Evolutionary conservation across 2,888 invertebrate genomes (phyloP).

Genomic region (Elegia similella): DNA sequence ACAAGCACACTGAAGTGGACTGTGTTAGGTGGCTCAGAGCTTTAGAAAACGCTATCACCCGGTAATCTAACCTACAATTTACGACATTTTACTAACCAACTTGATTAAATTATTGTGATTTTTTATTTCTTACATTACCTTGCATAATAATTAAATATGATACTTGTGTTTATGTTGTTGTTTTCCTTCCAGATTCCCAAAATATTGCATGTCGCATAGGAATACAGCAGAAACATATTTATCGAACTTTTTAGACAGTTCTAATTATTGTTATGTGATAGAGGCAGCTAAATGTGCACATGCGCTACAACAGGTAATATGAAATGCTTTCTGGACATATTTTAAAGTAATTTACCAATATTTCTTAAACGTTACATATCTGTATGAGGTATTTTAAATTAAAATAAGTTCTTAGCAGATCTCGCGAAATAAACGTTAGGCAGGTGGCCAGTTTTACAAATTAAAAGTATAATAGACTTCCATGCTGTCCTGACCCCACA

Average conservation of each 20-base stretch:
- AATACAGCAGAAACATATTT: constrained; percentile 53
- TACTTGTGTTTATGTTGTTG: constrained; percentile 3
- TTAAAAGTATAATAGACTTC: too few species aligned
- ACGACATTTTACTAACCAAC: neutral
- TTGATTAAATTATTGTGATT: neutral
- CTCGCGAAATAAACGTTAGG: too few species aligned
- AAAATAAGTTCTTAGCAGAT: too few species aligned
- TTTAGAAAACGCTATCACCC: constrained; percentile 56
- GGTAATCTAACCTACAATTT: constrained; percentile 57
- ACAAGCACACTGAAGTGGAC: constrained; percentile 46
- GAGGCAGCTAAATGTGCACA: constrained; percentile 70
- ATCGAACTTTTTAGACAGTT: constrained; percentile 46
- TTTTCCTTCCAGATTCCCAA: constrained; percentile 58
- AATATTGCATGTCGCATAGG: constrained; percentile 63
- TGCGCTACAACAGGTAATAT: constrained; percentile 60
- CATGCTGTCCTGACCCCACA: too few species aligned
- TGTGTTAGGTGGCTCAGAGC: constrained; percentile 51
- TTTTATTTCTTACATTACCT: neutral
- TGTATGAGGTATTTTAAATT: too few species aligned
- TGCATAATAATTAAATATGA: neutral
- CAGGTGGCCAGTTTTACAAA: too few species aligned
- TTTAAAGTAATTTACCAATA: too few species aligned
- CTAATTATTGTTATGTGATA: constrained; percentile 56
- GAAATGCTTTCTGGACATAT: too few species aligned
- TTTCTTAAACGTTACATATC: too few species aligned